Percentiles rank a stretch among this genome's conserved stretches.
Conservation (phyloP, 2,797 vertebrate species). For the Poeciliopsis presidionis region DNA sequence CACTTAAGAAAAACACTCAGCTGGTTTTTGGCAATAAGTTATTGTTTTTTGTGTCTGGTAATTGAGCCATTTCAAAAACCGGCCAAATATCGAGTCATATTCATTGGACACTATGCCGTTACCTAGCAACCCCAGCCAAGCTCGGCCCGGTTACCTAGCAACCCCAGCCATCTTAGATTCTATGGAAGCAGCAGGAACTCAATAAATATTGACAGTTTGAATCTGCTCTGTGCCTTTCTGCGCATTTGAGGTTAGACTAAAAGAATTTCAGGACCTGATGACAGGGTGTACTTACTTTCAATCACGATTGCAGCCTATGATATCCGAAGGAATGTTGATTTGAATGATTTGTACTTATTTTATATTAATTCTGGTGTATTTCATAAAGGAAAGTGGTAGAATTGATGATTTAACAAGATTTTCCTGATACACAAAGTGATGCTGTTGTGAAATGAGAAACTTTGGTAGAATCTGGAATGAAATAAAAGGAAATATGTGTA, state of each 20-base stretch:
- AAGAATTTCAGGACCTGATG: too few species aligned
- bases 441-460: slow-evolving; percentile 33
- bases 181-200: background rate
- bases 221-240: background rate
- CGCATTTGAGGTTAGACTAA: background rate
- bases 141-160: background rate
- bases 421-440: slow-evolving; percentile 14
- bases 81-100: too few species aligned
- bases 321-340: background rate
- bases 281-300: background rate
- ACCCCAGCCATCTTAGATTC: background rate
- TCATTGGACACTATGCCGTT: too few species aligned
- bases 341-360: background rate
- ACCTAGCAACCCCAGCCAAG: too few species aligned
- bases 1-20: too few species aligned
- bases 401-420: slow-evolving; percentile 5
- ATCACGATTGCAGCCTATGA: background rate
- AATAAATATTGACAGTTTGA: background rate
- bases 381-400: slow-evolving; percentile 13
- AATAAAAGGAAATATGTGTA: slow-evolving; percentile 57
- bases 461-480: slow-evolving; percentile 19
- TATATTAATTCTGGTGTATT: slow-evolving; percentile 34
- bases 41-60: too few species aligned
- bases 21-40: too few species aligned
- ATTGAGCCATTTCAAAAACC: too few species aligned